Evolutionary conservation across 1,140 invertebrate genomes (phyloP), one percentile per base, ranked within the genome.

Genomic region (Cataglyphis hispanica): DNA sequence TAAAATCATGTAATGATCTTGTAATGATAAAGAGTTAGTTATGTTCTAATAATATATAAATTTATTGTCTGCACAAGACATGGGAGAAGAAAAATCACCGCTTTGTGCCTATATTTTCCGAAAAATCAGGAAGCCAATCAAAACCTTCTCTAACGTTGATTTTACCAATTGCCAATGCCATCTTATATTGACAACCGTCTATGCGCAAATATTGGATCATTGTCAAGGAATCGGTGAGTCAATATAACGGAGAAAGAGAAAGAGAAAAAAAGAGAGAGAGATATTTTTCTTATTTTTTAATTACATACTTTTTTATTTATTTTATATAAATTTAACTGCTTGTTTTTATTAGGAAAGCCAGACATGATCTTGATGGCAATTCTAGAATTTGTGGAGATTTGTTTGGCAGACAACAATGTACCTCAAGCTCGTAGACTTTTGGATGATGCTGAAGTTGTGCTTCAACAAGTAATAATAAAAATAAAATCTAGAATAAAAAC

Each of bases 141-240:
- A 91, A 56, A 94, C 93, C 0, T 96, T 95, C 83, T 94, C 94
- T 5, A 85, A 93, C 13, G 76, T 94, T 4, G 94, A 96, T 87
- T 96, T 95, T 77, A 87, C 89, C 19, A 91, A 94, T 46, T 96
- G 96, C 85, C 94, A 96, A 86, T 97, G 96, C 87, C 89, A 95
- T 58, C 84, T 95, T 5, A 96, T 96, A 69, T 87, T 96, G 19
- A 92, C 93, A 10, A 95, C 95, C 0, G 94, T 95, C n/a, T 96
- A 96, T 69, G 94, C 92, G 1, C 96, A 96, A 89, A 93, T 96
- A 5, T 93, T 96, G 22, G 95, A 96, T 8, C 96, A 97, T 85
- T 96, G 96, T 88, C 93, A 93, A 31, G 95, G 95, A 50, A 95
- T 96, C 70, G 95, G 96, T 96, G 92, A 91, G 85, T 86, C 11